Conservation (phyloP, 2,888 invertebrate species). For the Lasius fuliginosus region DNA sequence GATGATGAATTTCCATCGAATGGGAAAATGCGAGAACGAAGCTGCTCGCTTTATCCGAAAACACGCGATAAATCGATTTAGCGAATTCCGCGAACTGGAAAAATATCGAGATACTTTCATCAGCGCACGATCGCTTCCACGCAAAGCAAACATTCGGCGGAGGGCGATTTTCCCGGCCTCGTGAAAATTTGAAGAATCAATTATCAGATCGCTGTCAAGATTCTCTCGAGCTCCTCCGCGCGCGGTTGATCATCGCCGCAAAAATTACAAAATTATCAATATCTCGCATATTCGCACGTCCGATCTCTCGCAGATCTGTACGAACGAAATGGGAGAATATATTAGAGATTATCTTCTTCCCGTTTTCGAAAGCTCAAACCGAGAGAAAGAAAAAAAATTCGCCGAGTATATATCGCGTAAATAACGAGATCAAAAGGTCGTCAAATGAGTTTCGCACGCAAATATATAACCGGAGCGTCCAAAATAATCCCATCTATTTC, state of each 20-base stretch:
- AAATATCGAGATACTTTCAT: conserved; percentile 15
- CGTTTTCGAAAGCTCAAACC: not conserved
- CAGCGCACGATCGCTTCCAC: not conserved
- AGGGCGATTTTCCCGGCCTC: not conserved
- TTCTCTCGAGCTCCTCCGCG: not conserved
- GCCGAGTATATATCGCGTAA: not conserved
- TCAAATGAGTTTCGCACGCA: not conserved
- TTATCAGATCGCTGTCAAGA: not conserved
- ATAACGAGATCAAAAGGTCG: not conserved
- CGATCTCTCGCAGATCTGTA: too few relatives aligned
- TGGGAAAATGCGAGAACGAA: not conserved
- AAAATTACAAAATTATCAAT: not conserved
- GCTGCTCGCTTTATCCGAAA: not conserved
- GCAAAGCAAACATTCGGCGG: not conserved
- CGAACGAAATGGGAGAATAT: not conserved
- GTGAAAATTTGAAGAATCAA: not conserved
- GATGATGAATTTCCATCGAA: conserved; percentile 7
- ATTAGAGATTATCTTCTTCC: not conserved
- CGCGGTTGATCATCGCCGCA: not conserved
- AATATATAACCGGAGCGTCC: not conserved
- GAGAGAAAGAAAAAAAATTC: not conserved
- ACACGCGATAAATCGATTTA: conserved; percentile 9
- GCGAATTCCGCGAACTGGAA: conserved; percentile 12
- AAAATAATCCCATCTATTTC: not conserved
- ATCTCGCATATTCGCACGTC: not conserved